These are phyloP conservation scores for Diploscapter pachys DNA, from an alignment of 1,140 invertebrate species.

Conservation along the genomic window DNA sequence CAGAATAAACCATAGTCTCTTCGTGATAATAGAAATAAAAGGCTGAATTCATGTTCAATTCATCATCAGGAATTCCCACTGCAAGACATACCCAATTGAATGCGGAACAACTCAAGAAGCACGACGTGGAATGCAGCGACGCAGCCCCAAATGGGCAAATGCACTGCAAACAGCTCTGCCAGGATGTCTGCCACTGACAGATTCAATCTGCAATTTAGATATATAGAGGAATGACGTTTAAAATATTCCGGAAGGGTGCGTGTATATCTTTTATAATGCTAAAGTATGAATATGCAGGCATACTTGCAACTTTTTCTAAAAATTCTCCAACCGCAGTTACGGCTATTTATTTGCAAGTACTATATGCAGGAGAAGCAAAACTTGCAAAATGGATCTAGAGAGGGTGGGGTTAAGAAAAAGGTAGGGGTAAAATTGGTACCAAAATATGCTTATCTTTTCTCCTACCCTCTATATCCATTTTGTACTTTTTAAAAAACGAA, in stretches of 20 bases:
- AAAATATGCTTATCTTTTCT: background rate
- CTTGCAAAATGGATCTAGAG: no score
- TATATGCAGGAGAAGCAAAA: no score
- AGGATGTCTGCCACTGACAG: slow-evolving; percentile 6
- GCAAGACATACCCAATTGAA: slow-evolving; percentile 11
- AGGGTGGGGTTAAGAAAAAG: no score
- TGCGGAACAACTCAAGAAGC: slow-evolving; percentile 23
- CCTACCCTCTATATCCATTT: background rate
- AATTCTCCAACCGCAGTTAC: no score
- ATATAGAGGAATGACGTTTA: no score
- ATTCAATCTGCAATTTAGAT: no score
- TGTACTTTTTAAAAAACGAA: background rate
- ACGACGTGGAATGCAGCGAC: slow-evolving; percentile 22
- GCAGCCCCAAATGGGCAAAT: slow-evolving; percentile 25
- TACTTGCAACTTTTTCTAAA: no score
- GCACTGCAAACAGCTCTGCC: slow-evolving; percentile 22
- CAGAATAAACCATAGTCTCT: slow-evolving; percentile 15
- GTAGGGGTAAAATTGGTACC: background rate
- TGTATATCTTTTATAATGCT: no score
- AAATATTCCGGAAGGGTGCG: no score
- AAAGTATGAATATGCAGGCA: no score
- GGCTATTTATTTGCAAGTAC: no score
- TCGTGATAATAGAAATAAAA: slow-evolving; percentile 31
- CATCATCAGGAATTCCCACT: background rate
- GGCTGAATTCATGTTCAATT: slow-evolving; percentile 1